phyloP scores from a whole-genome alignment of 2,797 vertebrate species.

The Myripristis murdjan region DNA sequence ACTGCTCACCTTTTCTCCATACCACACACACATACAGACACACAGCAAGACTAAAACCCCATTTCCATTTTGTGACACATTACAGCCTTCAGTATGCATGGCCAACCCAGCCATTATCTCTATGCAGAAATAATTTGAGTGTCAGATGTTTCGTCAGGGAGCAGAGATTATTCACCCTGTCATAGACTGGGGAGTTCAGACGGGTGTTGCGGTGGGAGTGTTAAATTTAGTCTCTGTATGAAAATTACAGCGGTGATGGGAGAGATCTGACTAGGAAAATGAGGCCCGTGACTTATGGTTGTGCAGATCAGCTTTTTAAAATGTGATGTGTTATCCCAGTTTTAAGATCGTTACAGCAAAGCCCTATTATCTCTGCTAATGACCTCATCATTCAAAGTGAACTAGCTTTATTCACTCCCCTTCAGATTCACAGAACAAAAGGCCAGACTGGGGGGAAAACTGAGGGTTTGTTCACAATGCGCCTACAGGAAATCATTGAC shows the following conservation, averaged over 20 bases:
- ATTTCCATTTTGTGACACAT: constrained; percentile 61
- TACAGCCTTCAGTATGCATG: constrained; percentile 61
- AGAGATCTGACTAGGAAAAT: constrained; percentile 65
- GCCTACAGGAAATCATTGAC: constrained; percentile 53
- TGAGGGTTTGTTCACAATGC: constrained; percentile 16
- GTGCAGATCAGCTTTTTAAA: constrained; percentile 67
- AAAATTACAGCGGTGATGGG: constrained; percentile 60
- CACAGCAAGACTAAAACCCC: constrained; percentile 1
- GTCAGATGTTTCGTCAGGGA: constrained; percentile 63
- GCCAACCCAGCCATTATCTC: constrained; percentile 64
- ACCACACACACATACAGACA: neutral
- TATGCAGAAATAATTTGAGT: constrained; percentile 67
- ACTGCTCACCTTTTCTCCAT: neutral
- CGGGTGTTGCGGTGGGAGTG: constrained; percentile 30
- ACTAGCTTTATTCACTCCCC: constrained; percentile 62
- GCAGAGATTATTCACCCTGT: constrained; percentile 62
- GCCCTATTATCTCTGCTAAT: constrained; percentile 82
- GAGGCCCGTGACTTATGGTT: constrained; percentile 67
- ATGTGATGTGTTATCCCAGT: constrained; percentile 71
- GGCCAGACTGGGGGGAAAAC: constrained; percentile 8
- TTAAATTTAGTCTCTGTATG: constrained; percentile 71
- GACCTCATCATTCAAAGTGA: constrained; percentile 78
- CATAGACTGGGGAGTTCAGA: constrained; percentile 46
- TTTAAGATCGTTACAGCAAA: constrained; percentile 74
- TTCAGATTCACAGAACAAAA: constrained; percentile 59